A percentile compares a stretch with the other conserved stretches of the same genome.
Evolutionary conservation across 2,797 vertebrate genomes (phyloP).

Genomic region (Sphaeramia orbicularis): DNA sequence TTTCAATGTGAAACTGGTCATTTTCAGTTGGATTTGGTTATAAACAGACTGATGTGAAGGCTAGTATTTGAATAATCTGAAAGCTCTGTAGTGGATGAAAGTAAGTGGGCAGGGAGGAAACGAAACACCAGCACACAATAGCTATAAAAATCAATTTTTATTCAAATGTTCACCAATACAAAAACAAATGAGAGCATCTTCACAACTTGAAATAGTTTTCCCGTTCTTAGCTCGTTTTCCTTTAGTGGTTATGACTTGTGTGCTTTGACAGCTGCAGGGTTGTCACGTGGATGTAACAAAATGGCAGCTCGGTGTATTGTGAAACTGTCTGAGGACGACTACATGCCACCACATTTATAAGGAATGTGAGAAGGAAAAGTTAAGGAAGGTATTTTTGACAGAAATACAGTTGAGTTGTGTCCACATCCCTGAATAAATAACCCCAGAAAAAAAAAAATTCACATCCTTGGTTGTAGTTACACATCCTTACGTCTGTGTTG

Average conservation of each 20-base stretch:
- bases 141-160: slow-evolving; percentile 80
- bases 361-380: slow-evolving; percentile 57
- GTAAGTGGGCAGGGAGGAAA: background rate
- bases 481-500: slow-evolving; percentile 13
- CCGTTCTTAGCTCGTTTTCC: slow-evolving; percentile 39
- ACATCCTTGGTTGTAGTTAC: slow-evolving; percentile 22
- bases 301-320: slow-evolving; percentile 15
- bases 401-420: slow-evolving; percentile 15
- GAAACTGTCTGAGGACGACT: slow-evolving; percentile 20
- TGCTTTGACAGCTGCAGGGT: slow-evolving; percentile 44
- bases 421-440: slow-evolving; percentile 65
- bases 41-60: too few species aligned
- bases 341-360: slow-evolving; percentile 28
- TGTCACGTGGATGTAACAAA: slow-evolving; percentile 15
- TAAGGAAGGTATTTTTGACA: background rate
- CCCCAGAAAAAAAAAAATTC: slow-evolving; percentile 27
- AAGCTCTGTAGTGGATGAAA: too few species aligned
- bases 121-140: background rate
- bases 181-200: slow-evolving; percentile 80
- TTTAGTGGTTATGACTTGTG: slow-evolving; percentile 64
- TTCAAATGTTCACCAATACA: slow-evolving; percentile 85
- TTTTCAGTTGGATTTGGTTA: too few species aligned
- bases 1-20: too few species aligned
- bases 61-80: background rate
- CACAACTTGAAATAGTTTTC: slow-evolving; percentile 54